Evolutionary conservation across 1,140 invertebrate genomes (phyloP).

Genomic region (Drosophila prosaltans): DNA sequence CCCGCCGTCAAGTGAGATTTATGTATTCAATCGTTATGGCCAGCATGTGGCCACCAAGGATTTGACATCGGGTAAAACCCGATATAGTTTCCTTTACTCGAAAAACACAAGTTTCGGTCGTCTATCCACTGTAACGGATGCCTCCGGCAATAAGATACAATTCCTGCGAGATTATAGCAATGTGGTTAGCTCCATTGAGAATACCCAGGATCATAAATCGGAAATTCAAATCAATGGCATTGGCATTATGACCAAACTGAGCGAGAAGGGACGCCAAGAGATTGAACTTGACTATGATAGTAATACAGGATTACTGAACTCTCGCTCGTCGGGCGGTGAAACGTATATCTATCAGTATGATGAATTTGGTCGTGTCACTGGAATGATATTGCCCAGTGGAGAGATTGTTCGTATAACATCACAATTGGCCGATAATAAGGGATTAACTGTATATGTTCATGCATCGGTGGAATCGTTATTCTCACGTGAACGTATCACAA

Average conservation of each 20-base stretch:
- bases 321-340: slow-evolving; percentile 91
- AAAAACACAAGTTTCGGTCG: slow-evolving; percentile 98
- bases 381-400: slow-evolving; percentile 94
- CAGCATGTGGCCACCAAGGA: slow-evolving; percentile 97
- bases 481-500: slow-evolving; percentile 59
- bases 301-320: slow-evolving; percentile 90
- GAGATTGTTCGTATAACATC: slow-evolving; percentile 92
- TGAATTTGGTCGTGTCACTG: slow-evolving; percentile 91
- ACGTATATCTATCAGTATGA: slow-evolving; percentile 96
- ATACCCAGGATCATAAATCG: slow-evolving; percentile 95
- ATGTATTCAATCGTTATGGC: slow-evolving; percentile 97
- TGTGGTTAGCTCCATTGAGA: slow-evolving; percentile 95
- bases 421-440: slow-evolving; percentile 89
- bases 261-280: slow-evolving; percentile 91
- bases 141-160: slow-evolving; percentile 95
- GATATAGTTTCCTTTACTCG: slow-evolving; percentile 97
- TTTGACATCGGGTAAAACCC: slow-evolving; percentile 94
- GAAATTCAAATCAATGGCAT: slow-evolving; percentile 94
- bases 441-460: slow-evolving; percentile 88
- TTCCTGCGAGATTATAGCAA: slow-evolving; percentile 95
- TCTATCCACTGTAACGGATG: slow-evolving; percentile 95
- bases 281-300: slow-evolving; percentile 94
- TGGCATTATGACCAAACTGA: slow-evolving; percentile 92
- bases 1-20: slow-evolving; percentile 95
- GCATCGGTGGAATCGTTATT: slow-evolving; percentile 80